Evolutionary conservation across 2,113 vertebrate species (phyloP).

Genomic region (Rhombomys opimus): DNA sequence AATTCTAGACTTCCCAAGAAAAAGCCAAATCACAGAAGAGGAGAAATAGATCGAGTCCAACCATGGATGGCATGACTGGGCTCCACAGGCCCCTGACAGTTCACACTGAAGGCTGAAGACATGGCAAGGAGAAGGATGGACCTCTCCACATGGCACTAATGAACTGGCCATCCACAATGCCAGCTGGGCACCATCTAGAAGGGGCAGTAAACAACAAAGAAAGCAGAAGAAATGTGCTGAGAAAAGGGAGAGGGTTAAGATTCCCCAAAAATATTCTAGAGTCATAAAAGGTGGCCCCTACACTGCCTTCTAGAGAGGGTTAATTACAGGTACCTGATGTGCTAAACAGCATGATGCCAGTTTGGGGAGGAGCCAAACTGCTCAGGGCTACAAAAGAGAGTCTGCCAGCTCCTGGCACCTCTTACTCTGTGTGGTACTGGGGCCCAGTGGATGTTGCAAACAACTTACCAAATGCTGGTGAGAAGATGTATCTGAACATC

Average conservation of each 20-base stretch:
- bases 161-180: background rate
- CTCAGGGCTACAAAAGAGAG: constrained; percentile 38
- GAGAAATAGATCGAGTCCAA: background rate
- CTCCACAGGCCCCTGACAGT: background rate
- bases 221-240: constrained; percentile 33
- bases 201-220: background rate
- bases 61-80: background rate
- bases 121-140: background rate
- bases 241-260: background rate
- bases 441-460: background rate
- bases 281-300: background rate
- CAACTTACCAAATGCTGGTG: background rate
- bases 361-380: constrained; percentile 20
- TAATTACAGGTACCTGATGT: background rate
- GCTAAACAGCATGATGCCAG: constrained; percentile 3
- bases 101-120: background rate
- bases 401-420: background rate
- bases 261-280: constrained; percentile 1
- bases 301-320: background rate
- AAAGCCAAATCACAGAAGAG: background rate
- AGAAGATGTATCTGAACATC: background rate
- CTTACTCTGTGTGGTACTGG: background rate
- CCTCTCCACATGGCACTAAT: background rate
- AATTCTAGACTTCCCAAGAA: background rate
- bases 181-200: background rate